phyloP scores from a whole-genome alignment of 2,888 invertebrate genomes.

The Drosophila macrothrix region DNA sequence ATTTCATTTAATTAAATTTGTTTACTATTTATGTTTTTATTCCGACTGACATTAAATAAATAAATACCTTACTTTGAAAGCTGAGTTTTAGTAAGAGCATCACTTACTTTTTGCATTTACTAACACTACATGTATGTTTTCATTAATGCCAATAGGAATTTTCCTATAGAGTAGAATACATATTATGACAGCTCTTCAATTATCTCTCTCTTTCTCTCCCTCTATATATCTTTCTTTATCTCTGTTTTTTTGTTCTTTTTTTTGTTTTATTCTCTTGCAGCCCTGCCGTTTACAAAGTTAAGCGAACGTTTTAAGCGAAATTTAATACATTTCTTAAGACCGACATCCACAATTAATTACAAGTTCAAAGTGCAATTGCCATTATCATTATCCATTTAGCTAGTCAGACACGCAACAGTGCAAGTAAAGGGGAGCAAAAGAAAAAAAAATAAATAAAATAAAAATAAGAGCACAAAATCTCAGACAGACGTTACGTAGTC shows the following conservation, averaged over 20 bases:
- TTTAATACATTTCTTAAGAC: conserved; percentile 32
- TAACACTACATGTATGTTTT: too few species aligned
- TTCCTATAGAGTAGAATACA: neutral
- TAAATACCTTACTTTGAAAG: too few species aligned
- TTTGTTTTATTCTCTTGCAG: too few species aligned
- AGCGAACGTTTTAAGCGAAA: conserved; percentile 21
- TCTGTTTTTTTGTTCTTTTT: too few species aligned
- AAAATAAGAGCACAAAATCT: conserved; percentile 6
- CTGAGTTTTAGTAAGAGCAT: neutral
- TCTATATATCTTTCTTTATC: neutral
- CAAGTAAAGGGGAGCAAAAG: neutral
- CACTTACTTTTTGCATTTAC: neutral
- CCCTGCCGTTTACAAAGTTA: neutral
- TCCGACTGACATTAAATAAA: too few species aligned
- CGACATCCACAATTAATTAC: conserved; percentile 60
- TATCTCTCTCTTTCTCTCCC: too few species aligned
- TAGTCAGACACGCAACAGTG: conserved; percentile 60
- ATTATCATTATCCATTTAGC: conserved; percentile 71
- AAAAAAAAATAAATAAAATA: neutral
- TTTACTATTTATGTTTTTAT: too few species aligned
- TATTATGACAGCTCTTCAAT: neutral
- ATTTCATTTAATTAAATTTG: too few species aligned
- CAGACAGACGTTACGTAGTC: conserved; percentile 52
- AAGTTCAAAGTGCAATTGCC: conserved; percentile 74
- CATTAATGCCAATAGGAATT: neutral